These are phyloP conservation scores for Fragariocoptes setiger DNA, from an alignment of 1,140 invertebrate species.

Conservation along the genomic window DNA sequence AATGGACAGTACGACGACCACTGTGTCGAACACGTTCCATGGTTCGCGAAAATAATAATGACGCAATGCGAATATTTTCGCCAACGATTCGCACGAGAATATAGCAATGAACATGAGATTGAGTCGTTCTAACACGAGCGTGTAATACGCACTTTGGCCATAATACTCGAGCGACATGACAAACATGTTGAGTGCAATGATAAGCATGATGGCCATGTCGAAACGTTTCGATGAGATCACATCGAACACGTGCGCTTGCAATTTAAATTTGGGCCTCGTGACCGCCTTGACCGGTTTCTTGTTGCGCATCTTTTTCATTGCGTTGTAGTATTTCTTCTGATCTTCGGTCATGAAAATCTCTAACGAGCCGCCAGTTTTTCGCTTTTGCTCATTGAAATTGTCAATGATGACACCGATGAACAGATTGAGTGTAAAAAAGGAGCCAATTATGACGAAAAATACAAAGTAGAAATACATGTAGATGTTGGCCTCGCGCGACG, in stretches of 20 bases:
- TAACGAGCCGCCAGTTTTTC: slow-evolving; percentile 83
- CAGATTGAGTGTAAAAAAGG: slow-evolving; percentile 85
- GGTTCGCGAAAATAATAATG: slow-evolving; percentile 96
- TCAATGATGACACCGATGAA: slow-evolving; percentile 96
- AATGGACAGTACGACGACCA: slow-evolving; percentile 92
- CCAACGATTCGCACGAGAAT: slow-evolving; percentile 81
- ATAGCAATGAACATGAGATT: slow-evolving; percentile 94
- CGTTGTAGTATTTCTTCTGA: slow-evolving; percentile 98
- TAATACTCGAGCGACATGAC: slow-evolving; percentile 94
- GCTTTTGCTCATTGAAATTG: slow-evolving; percentile 97
- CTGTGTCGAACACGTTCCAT: slow-evolving; percentile 97
- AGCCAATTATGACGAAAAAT: slow-evolving; percentile 84
- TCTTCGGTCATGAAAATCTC: slow-evolving; percentile 99
- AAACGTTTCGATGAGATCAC: slow-evolving; percentile 92
- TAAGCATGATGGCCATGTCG: slow-evolving; percentile 96
- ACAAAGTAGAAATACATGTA: slow-evolving; percentile 96
- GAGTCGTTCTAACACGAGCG: slow-evolving; percentile 47
- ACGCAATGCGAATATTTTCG: slow-evolving; percentile 82
- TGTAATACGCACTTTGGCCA: slow-evolving; percentile 46
- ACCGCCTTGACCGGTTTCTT: slow-evolving; percentile 93
- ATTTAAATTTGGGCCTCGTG: slow-evolving; percentile 81
- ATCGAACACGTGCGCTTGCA: slow-evolving; percentile 80
- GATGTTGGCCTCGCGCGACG: slow-evolving; percentile 65
- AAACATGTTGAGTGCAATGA: slow-evolving; percentile 92
- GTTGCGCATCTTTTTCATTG: slow-evolving; percentile 97